Conservation (phyloP, 1,140 invertebrate genomes). For the Dendroctonus ponderosae region DNA sequence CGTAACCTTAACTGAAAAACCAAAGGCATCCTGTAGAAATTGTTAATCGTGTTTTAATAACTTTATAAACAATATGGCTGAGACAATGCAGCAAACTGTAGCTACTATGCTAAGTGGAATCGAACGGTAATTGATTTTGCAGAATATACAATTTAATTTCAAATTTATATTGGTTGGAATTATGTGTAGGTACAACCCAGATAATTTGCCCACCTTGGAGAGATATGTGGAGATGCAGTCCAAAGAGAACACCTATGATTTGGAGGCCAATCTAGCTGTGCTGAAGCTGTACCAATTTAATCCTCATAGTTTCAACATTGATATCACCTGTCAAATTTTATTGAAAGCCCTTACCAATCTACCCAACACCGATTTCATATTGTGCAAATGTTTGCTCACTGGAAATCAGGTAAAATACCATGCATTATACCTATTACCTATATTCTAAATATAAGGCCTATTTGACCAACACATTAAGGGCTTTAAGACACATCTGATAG, state of each 20-base stretch:
- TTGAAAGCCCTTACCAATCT: slow-evolving; percentile 94
- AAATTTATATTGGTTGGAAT: slow-evolving; percentile 15
- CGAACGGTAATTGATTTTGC: slow-evolving; percentile 61
- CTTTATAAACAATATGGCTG: slow-evolving; percentile 57
- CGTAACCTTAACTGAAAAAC: too few relatives aligned
- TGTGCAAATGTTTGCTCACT: slow-evolving; percentile 93
- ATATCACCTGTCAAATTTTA: slow-evolving; percentile 82
- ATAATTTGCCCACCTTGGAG: slow-evolving; percentile 85
- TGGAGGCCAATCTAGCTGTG: slow-evolving; percentile 94
- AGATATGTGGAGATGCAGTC: slow-evolving; percentile 92
- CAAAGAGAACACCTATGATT: slow-evolving; percentile 89
- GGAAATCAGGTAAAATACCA: slow-evolving; percentile 84
- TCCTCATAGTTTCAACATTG: slow-evolving; percentile 80
- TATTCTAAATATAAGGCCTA: too few relatives aligned
- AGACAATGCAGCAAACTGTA: slow-evolving; percentile 74
- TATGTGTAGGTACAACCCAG: slow-evolving; percentile 88
- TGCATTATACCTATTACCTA: too few relatives aligned
- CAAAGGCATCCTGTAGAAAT: too few relatives aligned
- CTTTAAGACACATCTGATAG: too few relatives aligned
- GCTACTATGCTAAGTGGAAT: slow-evolving; percentile 74
- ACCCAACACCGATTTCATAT: slow-evolving; percentile 93
- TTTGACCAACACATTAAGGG: too few relatives aligned
- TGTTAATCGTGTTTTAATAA: too few relatives aligned
- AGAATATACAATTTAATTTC: slow-evolving; percentile 6
- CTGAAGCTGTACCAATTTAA: slow-evolving; percentile 92